A percentile compares a stretch with the other conserved stretches of the same genome.
These are phyloP conservation scores for Drosophila orosa DNA, from an alignment of 1,140 invertebrate species.

Conservation along the genomic window DNA sequence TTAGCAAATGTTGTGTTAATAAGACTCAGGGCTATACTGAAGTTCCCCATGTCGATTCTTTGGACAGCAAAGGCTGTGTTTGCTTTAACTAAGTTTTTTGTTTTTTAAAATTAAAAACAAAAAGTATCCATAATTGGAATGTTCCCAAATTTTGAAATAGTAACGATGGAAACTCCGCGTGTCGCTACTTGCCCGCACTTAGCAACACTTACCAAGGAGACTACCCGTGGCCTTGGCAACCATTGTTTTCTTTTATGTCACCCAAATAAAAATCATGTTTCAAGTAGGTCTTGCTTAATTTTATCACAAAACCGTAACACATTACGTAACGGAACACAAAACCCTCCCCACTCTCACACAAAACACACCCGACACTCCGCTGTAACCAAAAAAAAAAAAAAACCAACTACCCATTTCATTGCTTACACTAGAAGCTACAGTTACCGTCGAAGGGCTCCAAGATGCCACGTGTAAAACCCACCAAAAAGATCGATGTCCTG, in stretches of 20 bases:
- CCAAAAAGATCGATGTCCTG: slow-evolving; percentile 75
- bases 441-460: slow-evolving; percentile 15
- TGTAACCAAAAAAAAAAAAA: slow-evolving; percentile 13
- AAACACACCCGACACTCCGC: not conserved
- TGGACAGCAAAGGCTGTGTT: slow-evolving; percentile 1
- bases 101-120: no score
- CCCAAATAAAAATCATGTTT: slow-evolving; percentile 40
- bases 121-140: no score
- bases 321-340: slow-evolving; percentile 21
- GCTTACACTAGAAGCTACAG: slow-evolving; percentile 9
- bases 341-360: slow-evolving; percentile 3
- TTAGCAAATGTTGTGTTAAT: not conserved
- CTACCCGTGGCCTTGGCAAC: slow-evolving; percentile 34
- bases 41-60: not conserved
- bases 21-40: not conserved
- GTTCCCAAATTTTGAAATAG: no score
- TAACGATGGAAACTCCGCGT: no score
- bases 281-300: slow-evolving; percentile 44
- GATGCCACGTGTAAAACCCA: slow-evolving; percentile 82
- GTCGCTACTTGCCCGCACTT: not conserved
- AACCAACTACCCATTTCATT: not conserved
- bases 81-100: not conserved
- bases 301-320: slow-evolving; percentile 37
- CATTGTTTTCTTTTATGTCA: slow-evolving; percentile 22
- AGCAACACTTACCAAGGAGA: slow-evolving; percentile 19